Evolutionary conservation across 2,888 invertebrate species (phyloP), one percentile per base, ranked within the genome.

Genomic region (Drosophila imparisetae): DNA sequence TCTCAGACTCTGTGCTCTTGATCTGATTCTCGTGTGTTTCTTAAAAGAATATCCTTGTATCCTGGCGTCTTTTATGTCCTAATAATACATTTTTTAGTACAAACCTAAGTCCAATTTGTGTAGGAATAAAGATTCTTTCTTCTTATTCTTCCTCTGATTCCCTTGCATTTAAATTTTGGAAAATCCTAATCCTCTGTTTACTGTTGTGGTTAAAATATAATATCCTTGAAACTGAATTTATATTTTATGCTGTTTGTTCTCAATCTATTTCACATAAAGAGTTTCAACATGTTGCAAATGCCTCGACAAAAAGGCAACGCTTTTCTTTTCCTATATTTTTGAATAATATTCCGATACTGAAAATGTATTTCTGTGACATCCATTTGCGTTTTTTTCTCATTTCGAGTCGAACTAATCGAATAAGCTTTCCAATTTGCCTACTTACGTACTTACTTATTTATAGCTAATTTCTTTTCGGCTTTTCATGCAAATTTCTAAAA

Each of bases 401-500:
- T 18, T 13, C 10, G 15, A 27, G n/a, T 24, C n/a, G 4, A 48
- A 29, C 49, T 32, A 58, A 45, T 58, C 32, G 13, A 49, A 59
- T 27, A 18, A 8, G 8, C 27, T 49, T 59, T 48, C 49, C 11
- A 24, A 45, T 48, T 8, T 34, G 18, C 45, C 24, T 24, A 15
- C 6, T 27, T n/a, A n/a, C 29, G 1, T 7, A 29, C 29, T 29
- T 7, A 29, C 29, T 7, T 13, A 13, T n/a, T 27, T 32, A 32
- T 27, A 1, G 30, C 29, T 15, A 30, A 42, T 63, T 57, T 57
- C 57, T 36, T 30, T 38, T 18, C 18, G 18, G 30, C 15, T 63
- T 32, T 30, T 8, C 21, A 58, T 38, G 65, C 50, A 34, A 57
- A 52, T 42, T 57, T 27, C 18, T 18, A 27, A 10, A 53, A 6